A percentile compares a stretch with the other conserved stretches of the same genome.
Evolutionary conservation across 1,140 invertebrate genomes (phyloP).

Genomic region (Nymphalis io): DNA sequence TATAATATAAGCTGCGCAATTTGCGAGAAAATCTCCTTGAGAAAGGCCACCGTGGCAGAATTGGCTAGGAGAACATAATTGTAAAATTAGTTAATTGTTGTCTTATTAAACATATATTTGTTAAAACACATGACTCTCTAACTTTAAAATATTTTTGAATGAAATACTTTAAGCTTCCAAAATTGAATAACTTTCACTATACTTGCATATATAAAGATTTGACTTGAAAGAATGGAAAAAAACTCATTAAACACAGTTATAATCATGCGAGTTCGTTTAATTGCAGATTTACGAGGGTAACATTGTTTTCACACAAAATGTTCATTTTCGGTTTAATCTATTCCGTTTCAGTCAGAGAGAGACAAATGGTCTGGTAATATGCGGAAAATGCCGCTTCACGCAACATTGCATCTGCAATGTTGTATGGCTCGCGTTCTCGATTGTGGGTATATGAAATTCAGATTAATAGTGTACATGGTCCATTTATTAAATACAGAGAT

Average conservation of each 20-base stretch:
- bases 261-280: slow-evolving; percentile 10
- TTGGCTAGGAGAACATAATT: too few relatives aligned
- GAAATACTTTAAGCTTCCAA: too few relatives aligned
- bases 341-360: slow-evolving; percentile 31
- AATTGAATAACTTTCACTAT: background rate
- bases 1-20: too few relatives aligned
- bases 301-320: slow-evolving; percentile 26
- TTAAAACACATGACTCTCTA: too few relatives aligned
- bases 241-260: background rate
- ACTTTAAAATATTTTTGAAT: too few relatives aligned
- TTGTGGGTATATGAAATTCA: background rate
- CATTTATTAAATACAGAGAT: background rate
- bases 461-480: slow-evolving; percentile 1
- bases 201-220: background rate
- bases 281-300: slow-evolving; percentile 16
- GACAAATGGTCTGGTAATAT: slow-evolving; percentile 41
- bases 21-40: too few relatives aligned
- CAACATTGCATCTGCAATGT: slow-evolving; percentile 38
- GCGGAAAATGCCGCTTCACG: slow-evolving; percentile 42
- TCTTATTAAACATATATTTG: too few relatives aligned
- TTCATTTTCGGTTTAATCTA: slow-evolving; percentile 33
- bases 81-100: too few relatives aligned
- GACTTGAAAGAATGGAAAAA: background rate
- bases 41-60: too few relatives aligned
- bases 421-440: slow-evolving; percentile 16